Conservation (phyloP, 2,113 vertebrate species). For the Cyphomyrus discorhynchus region DNA sequence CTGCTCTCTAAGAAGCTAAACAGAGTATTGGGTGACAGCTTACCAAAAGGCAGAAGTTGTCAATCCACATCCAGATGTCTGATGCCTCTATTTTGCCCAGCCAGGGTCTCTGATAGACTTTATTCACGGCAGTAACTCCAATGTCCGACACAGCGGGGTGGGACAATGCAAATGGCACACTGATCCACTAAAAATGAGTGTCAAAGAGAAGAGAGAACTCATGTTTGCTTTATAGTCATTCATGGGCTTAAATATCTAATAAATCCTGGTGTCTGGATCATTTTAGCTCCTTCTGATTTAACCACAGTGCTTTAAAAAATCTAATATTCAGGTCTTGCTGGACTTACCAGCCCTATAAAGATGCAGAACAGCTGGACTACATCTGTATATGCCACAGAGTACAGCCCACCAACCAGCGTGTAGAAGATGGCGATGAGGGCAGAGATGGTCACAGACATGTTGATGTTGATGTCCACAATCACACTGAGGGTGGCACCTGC, state of each 20-base stretch:
- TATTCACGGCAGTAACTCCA: slow-evolving; percentile 68
- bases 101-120: slow-evolving; percentile 80
- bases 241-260: not conserved
- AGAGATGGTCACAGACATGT: slow-evolving; percentile 80
- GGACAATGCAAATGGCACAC: slow-evolving; percentile 85
- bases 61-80: slow-evolving; percentile 81
- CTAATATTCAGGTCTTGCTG: not conserved
- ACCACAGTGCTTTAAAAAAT: not conserved
- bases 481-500: slow-evolving; percentile 92
- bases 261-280: not conserved
- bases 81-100: slow-evolving; percentile 70
- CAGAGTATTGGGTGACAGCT: slow-evolving; percentile 27
- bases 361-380: slow-evolving; percentile 97
- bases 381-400: slow-evolving; percentile 93
- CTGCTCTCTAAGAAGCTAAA: not conserved
- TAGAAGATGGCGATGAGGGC: slow-evolving; percentile 87
- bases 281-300: not conserved
- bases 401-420: slow-evolving; percentile 86
- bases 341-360: slow-evolving; percentile 88
- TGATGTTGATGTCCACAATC: slow-evolving; percentile 83
- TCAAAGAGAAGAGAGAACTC: slow-evolving; percentile 21
- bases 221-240: not conserved
- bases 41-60: slow-evolving; percentile 89
- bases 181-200: slow-evolving; percentile 81
- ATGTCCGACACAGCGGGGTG: slow-evolving; percentile 87